Evolutionary conservation across 2,888 invertebrate genomes (phyloP).

Genomic region (Macrosoma leucophasiata): DNA sequence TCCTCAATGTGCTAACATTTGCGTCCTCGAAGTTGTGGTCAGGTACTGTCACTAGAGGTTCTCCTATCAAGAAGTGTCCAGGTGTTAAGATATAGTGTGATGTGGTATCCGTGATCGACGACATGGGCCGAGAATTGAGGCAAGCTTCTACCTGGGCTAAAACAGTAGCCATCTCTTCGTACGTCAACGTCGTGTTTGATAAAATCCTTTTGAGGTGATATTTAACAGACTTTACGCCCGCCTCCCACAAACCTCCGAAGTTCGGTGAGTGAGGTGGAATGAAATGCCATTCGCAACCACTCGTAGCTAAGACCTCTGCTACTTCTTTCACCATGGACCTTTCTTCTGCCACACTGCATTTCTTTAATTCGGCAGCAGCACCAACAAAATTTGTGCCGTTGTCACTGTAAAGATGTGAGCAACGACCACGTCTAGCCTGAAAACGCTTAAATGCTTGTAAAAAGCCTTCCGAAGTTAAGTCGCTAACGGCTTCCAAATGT

Average conservation of each 20-base stretch:
- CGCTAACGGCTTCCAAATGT: conserved; percentile 24
- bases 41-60: conserved; percentile 20
- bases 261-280: conserved; percentile 21
- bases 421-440: conserved; percentile 14
- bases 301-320: conserved; percentile 2
- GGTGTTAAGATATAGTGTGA: conserved; percentile 23
- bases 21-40: conserved; percentile 11
- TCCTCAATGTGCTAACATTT: conserved; percentile 8
- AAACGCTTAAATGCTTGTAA: conserved; percentile 23
- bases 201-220: conserved; percentile 10
- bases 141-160: conserved; percentile 23
- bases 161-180: conserved; percentile 21
- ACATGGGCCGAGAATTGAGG: conserved; percentile 23
- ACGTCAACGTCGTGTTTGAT: too few relatives aligned
- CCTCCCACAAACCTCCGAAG: conserved; percentile 22
- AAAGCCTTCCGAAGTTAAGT: conserved; percentile 27
- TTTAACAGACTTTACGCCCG: conserved; percentile 14
- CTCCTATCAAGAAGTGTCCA: conserved; percentile 25
- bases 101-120: conserved; percentile 16
- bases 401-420: conserved; percentile 18
- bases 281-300: conserved; percentile 16
- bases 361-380: conserved; percentile 13
- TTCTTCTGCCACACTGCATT: conserved; percentile 9
- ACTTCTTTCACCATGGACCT: conserved; percentile 12
- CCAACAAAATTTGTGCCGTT: conserved; percentile 27